Base-by-base conservation (phyloP, 2,888 invertebrate species). In the Sinhomidia bicolor region DNA sequence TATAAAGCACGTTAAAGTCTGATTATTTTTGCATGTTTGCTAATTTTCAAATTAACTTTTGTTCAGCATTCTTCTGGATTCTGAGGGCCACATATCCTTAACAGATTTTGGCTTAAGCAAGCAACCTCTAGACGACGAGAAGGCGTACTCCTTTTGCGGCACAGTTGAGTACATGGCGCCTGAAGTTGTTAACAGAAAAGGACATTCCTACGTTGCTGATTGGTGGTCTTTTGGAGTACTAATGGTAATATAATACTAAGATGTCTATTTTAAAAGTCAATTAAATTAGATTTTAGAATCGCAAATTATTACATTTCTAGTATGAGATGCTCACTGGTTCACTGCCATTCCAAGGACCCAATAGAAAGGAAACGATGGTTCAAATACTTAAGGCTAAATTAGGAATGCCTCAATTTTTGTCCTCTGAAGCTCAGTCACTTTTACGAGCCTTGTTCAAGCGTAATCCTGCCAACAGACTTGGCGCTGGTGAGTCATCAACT, bases 171-270 rank as follows among this genome's bases (percentile, higher is more conserved):
- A 99, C 94, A 99, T 99, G 99, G 99, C 99, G 1, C 65, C 65
- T 3, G 36, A 36, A 36, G 36, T 36, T 3, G 36, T 36, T 3
- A 36, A 36, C 94, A 95, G 99, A 71, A 97, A 97, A 94, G 99
- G 99, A 0, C 99, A 99, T 93, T 98, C 98, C 26, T 98, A 98
- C 93, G 99, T 99, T 1, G 99, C 99, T 4, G 99, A 99, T 94
- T 99, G 99, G 99, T 99, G 99, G 99, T 99, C 99, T 12, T 99
- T 99, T 94, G 99, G 98, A 89, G 98, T 99, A 60, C 95, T 99
- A 90, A 98, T 99, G 98, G 97, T 97, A 65, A n/a, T n/a, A n/a
- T n/a, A n/a, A n/a, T n/a, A n/a, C n/a, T n/a, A n/a, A n/a, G n/a
- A n/a, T n/a, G n/a, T n/a, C n/a, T n/a, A n/a, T n/a, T n/a, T n/a